Evolutionary conservation across 2,113 vertebrate genomes (phyloP).

Genomic region (Columbina picui): DNA sequence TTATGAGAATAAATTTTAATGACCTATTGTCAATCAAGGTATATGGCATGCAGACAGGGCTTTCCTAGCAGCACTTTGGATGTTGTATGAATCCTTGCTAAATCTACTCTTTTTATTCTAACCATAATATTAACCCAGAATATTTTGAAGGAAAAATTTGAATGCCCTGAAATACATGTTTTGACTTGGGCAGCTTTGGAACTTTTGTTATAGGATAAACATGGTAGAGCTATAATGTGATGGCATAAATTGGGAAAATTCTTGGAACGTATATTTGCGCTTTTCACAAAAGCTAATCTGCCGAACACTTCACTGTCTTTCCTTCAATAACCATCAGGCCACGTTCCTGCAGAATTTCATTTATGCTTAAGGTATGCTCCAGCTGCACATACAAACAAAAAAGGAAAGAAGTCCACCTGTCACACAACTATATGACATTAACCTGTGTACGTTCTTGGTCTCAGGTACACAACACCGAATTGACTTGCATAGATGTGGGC

Average conservation of each 20-base stretch:
- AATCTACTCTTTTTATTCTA: background rate
- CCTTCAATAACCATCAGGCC: background rate
- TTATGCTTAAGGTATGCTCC: background rate
- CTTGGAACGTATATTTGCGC: background rate
- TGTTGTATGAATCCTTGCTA: background rate
- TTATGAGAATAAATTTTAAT: constrained; percentile 73
- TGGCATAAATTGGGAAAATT: background rate
- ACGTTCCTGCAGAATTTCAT: background rate
- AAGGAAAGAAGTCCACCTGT: background rate
- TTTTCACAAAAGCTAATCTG: background rate
- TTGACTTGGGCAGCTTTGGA: background rate
- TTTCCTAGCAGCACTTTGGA: background rate
- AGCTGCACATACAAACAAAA: background rate
- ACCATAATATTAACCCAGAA: background rate
- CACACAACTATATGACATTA: background rate
- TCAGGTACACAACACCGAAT: background rate
- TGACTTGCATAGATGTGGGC: background rate
- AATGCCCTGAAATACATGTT: background rate
- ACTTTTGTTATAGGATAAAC: background rate
- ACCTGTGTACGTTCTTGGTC: background rate
- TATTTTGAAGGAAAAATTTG: background rate
- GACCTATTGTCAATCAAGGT: constrained; percentile 65
- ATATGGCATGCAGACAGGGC: background rate
- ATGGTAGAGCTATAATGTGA: background rate
- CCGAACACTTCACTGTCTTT: background rate